A percentile compares a stretch with the other conserved stretches of the same genome.
These are phyloP conservation scores for Vulpes lagopus DNA, from an alignment of 2,113 vertebrate species.

Conservation along the genomic window DNA sequence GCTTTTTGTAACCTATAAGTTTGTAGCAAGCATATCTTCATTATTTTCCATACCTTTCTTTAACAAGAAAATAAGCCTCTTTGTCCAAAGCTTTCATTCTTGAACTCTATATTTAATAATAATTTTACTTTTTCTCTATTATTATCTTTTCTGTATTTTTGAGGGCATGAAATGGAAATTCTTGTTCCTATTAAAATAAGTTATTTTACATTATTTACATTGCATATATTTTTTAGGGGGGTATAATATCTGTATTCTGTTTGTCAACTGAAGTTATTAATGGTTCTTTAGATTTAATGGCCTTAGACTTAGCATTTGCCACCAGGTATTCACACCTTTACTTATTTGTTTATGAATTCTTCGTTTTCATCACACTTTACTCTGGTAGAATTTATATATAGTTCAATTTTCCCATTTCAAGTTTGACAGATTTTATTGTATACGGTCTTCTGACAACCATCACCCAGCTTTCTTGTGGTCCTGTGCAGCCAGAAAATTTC, in stretches of 20 bases:
- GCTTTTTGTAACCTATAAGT: background rate
- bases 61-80: background rate
- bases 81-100: background rate
- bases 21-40: background rate
- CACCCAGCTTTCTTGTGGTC: no score
- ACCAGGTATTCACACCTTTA: background rate
- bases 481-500: background rate
- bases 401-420: background rate
- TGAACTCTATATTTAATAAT: background rate
- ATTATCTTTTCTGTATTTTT: background rate
- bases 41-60: background rate
- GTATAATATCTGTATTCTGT: background rate
- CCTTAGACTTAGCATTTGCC: background rate
- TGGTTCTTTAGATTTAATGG: background rate
- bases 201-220: background rate
- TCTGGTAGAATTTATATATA: background rate
- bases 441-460: background rate
- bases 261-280: background rate
- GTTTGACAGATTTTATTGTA: background rate
- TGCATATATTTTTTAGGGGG: background rate
- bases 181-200: background rate
- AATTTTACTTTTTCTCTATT: background rate
- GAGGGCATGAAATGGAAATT: background rate
- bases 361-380: no score
- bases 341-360: background rate